These are phyloP conservation scores for Microcebus murinus DNA, from an alignment of 2,113 vertebrate species.

Conservation along the genomic window DNA sequence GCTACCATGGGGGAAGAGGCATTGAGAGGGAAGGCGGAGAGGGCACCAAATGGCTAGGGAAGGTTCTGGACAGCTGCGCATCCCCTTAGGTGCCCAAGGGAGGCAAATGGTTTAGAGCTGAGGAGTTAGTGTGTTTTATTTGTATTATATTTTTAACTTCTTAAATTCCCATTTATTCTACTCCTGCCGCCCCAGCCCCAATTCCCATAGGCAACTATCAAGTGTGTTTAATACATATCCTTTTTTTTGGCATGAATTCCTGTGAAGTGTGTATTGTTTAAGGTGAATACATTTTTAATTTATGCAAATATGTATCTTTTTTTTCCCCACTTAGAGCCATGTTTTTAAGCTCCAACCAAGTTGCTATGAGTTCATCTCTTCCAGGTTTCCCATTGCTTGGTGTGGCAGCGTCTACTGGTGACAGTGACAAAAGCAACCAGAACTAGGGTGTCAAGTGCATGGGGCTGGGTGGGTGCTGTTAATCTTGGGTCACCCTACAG, in stretches of 20 bases:
- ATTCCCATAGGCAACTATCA: not conserved
- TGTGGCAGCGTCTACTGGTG: not conserved
- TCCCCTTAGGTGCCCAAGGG: not conserved
- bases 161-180: not conserved
- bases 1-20: too few species aligned
- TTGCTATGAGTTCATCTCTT: not conserved
- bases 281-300: not conserved
- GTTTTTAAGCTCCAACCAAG: not conserved
- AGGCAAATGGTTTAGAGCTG: not conserved
- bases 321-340: not conserved
- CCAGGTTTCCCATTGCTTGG: not conserved
- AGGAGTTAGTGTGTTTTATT: not conserved
- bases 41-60: rapidly evolving
- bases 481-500: rapidly evolving
- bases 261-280: not conserved
- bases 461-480: not conserved
- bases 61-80: not conserved
- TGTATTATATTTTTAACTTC: not conserved
- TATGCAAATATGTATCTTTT: not conserved
- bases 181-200: not conserved
- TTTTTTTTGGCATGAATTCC: not conserved
- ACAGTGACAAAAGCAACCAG: not conserved
- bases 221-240: not conserved
- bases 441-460: not conserved
- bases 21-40: not conserved